phyloP scores from a whole-genome alignment of 2,888 invertebrate species.

The Drosophila putrida region DNA sequence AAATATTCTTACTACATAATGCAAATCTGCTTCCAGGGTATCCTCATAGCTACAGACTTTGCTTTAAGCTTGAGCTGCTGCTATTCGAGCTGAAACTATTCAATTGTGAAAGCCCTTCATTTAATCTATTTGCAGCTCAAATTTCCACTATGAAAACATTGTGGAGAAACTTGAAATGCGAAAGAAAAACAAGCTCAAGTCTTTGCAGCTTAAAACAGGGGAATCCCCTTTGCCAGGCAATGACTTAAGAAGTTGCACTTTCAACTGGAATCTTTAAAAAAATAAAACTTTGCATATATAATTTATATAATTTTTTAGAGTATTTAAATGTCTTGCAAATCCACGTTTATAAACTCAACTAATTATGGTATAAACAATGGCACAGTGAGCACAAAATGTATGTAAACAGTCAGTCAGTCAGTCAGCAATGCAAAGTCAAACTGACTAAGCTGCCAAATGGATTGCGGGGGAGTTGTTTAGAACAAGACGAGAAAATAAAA shows the following conservation, averaged over 20 bases:
- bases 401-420: conserved; percentile 43
- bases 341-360: not conserved
- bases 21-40: not conserved
- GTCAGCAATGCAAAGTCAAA: conserved; percentile 56
- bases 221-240: not conserved
- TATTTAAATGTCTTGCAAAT: not conserved
- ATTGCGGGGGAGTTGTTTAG: conserved; percentile 8
- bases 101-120: conserved; percentile 14
- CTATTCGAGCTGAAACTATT: conserved; percentile 7
- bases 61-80: not conserved
- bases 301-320: not conserved
- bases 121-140: conserved; percentile 8
- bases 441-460: conserved; percentile 46
- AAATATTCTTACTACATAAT: not conserved
- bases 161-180: not conserved
- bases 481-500: not conserved
- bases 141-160: conserved; percentile 6
- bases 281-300: not conserved
- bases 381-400: conserved; percentile 47
- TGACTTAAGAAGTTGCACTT: not conserved
- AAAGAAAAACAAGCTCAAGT: not conserved
- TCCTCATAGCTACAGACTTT: not conserved
- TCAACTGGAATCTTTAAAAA: not conserved
- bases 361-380: conserved; percentile 16
- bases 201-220: not conserved